Conservation (phyloP, 2,797 vertebrate species). For the Carduelis carduelis region DNA sequence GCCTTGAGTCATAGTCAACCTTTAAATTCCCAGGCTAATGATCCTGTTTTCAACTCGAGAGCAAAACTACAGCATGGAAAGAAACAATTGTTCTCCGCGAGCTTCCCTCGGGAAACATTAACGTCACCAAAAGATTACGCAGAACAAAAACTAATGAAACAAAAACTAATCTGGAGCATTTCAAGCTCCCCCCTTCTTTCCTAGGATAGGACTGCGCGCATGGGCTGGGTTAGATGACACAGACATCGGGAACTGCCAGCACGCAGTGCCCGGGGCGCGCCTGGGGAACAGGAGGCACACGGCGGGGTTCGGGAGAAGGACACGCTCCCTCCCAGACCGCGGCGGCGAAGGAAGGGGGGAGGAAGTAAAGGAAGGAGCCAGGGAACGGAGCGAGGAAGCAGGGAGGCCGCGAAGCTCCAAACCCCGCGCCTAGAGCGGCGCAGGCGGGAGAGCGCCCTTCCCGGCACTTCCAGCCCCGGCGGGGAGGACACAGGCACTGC, state of each 20-base stretch:
- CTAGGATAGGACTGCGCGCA: fast-evolving
- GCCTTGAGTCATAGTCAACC: neutral
- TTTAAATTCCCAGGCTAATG: neutral
- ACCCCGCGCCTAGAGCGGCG: neutral
- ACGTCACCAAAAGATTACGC: neutral
- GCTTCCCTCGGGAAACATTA: neutral
- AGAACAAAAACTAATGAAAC: neutral
- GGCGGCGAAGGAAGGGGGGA: fast-evolving
- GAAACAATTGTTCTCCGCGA: neutral
- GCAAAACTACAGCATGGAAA: neutral
- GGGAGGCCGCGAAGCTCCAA: neutral
- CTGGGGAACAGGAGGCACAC: fast-evolving
- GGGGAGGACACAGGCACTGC: neutral
- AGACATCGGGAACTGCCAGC: neutral
- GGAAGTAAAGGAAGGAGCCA: neutral
- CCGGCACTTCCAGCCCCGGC: neutral
- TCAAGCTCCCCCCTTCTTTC: neutral
- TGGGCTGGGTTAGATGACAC: neutral
- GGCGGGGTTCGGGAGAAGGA: fast-evolving
- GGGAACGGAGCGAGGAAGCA: neutral
- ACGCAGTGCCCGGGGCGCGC: fast-evolving
- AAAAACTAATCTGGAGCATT: neutral
- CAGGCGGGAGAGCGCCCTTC: neutral
- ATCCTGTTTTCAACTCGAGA: neutral
- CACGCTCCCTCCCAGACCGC: neutral